Conservation (phyloP, 2,888 invertebrate species). For the Mermis nigrescens region DNA sequence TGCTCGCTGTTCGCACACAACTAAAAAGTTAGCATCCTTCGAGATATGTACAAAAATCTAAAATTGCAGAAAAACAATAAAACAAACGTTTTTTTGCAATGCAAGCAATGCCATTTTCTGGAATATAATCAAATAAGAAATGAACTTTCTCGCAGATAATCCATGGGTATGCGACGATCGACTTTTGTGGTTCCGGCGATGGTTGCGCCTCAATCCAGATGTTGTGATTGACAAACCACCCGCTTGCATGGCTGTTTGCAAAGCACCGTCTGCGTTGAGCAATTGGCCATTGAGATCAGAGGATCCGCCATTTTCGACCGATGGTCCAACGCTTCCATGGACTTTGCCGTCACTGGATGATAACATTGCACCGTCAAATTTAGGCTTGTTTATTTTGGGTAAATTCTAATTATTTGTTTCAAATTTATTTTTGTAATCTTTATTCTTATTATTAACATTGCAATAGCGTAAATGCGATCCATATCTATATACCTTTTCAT, state of each 20-base stretch:
- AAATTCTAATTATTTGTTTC: constrained; percentile 7
- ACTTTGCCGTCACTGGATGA: background rate
- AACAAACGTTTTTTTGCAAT: too few relatives aligned
- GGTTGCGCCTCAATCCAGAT: constrained; percentile 28
- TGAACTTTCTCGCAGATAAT: constrained; percentile 23
- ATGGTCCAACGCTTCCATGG: background rate
- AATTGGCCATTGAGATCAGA: constrained; percentile 4
- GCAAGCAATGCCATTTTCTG: too few relatives aligned
- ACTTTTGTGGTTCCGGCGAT: constrained; percentile 28
- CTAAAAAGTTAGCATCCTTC: too few relatives aligned
- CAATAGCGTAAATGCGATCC: background rate
- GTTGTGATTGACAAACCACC: constrained; percentile 20
- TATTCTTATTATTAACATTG: background rate
- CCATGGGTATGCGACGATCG: constrained; percentile 30
- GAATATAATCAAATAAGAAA: too few relatives aligned
- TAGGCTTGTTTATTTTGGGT: constrained; percentile 14
- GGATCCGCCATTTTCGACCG: constrained; percentile 3
- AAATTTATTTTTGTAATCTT: too few relatives aligned
- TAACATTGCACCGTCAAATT: background rate
- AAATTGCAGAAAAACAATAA: too few relatives aligned
- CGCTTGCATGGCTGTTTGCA: constrained; percentile 25
- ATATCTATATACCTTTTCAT: background rate
- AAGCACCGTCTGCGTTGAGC: constrained; percentile 24
- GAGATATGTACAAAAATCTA: too few relatives aligned
- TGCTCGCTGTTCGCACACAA: too few relatives aligned